Conservation (phyloP, 2,797 vertebrate genomes). For the Cirrhinus mrigala region DNA sequence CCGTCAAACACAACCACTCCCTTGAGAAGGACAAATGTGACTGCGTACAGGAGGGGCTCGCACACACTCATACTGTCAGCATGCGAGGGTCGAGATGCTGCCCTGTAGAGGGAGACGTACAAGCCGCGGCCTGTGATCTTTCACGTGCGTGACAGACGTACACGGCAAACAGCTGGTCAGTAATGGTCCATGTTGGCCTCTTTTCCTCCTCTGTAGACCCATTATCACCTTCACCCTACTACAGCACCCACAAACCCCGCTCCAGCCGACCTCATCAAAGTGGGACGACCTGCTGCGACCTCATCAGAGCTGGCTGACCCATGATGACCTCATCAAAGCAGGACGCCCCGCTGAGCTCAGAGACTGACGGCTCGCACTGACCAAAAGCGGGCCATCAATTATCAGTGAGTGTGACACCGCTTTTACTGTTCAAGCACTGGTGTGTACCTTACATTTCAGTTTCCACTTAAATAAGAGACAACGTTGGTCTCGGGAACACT, state of each 20-base stretch:
- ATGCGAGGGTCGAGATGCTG: background rate
- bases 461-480: slow-evolving; percentile 16
- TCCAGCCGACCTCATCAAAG: slow-evolving; percentile 83
- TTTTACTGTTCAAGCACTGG: slow-evolving; percentile 69
- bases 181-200: slow-evolving; percentile 56
- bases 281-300: slow-evolving; percentile 80
- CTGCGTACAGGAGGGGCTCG: slow-evolving; percentile 8
- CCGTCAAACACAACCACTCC: slow-evolving; percentile 26
- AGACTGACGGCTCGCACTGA: slow-evolving; percentile 65
- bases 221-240: slow-evolving; percentile 72
- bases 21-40: slow-evolving; percentile 42
- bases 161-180: slow-evolving; percentile 55
- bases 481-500: background rate
- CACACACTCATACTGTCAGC: slow-evolving; percentile 55
- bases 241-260: slow-evolving; percentile 62
- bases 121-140: slow-evolving; percentile 24
- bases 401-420: slow-evolving; percentile 74
- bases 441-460: slow-evolving; percentile 47
- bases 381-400: slow-evolving; percentile 78
- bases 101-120: background rate
- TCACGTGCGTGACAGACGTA: slow-evolving; percentile 50
- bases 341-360: slow-evolving; percentile 73
- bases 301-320: slow-evolving; percentile 81
- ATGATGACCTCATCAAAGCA: slow-evolving; percentile 82
- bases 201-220: slow-evolving; percentile 66